Evolutionary conservation across 2,888 invertebrate genomes (phyloP), one percentile per base, ranked within the genome.

Genomic region (Nebria brevicollis): DNA sequence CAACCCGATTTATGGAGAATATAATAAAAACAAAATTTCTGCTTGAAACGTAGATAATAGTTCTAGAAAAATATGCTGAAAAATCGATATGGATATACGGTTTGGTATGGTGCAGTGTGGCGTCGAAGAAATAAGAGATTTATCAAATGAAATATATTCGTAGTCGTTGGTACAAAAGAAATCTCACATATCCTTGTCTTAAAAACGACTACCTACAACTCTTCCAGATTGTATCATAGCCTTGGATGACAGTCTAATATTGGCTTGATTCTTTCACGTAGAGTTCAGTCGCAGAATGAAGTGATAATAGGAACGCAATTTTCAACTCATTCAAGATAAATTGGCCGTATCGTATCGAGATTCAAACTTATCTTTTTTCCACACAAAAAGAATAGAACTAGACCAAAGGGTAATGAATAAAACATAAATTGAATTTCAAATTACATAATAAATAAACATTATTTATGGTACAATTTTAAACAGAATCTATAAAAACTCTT

Each of bases 231-330:
- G 80, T 80, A 80, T 80, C 80, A 75, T 75, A 75, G 80, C 75
- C 54, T 70, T 10, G 75, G 80, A 80, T 80, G 80, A 80, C 80
- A 80, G 80, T 80, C 75, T 80, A 80, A 80, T 80, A 80, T 80
- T 75, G 80, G 80, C 80, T 75, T 79, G 41, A 80, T 80, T 80
- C 80, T 80, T 80, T 75, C 80, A 80, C 75, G 79, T 74, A 74
- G 75, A 79, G 79, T 79, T 79, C 79, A 80, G 72, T 64, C 54
- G 54, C 7, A 70, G 80, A 80, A 80, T 80, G 75, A 80, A 80
- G 80, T 80, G 80, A 80, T 80, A 80, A 80, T 80, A 75, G 79
- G 74, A 79, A 79, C 79, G 74, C 79, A 79, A 79, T 79, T 79
- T 75, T 79, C 66, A 75, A 75, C 79, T 79, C 79, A 79, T 79